A percentile compares a stretch with the other conserved stretches of the same genome.
These are phyloP conservation scores for Saturnia pavonia DNA, from an alignment of 2,888 invertebrate genomes.

Conservation along the genomic window DNA sequence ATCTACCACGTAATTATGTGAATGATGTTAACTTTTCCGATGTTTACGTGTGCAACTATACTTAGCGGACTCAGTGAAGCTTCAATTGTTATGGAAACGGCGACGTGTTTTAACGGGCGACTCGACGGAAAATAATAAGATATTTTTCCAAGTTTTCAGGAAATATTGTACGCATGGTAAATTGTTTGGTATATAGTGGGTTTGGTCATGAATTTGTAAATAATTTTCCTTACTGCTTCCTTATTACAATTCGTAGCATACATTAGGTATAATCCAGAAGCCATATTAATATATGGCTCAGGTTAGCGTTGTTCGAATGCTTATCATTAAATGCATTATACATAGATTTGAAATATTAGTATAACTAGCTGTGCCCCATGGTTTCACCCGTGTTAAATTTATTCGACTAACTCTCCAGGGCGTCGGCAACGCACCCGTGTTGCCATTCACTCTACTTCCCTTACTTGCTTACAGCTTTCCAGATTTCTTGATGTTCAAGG, in stretches of 20 bases:
- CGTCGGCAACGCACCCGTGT: too few species aligned
- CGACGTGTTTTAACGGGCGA: not conserved
- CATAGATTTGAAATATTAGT: too few species aligned
- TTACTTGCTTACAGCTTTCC: too few species aligned
- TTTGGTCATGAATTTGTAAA: not conserved
- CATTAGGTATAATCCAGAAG: not conserved
- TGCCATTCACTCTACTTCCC: too few species aligned
- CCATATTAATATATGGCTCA: not conserved
- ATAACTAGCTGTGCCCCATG: too few species aligned
- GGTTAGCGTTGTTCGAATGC: too few species aligned
- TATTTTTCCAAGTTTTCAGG: slow-evolving; percentile 15
- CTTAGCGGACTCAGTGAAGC: not conserved
- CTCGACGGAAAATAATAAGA: not conserved
- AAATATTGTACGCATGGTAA: not conserved
- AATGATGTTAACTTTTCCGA: slow-evolving; percentile 5
- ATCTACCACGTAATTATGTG: not conserved
- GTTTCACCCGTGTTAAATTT: too few species aligned
- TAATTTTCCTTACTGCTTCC: not conserved
- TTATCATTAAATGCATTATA: too few species aligned
- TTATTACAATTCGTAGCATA: not conserved
- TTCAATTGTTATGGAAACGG: slow-evolving; percentile 5
- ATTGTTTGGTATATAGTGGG: not conserved
- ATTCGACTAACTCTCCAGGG: too few species aligned
- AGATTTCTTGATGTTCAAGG: too few species aligned
- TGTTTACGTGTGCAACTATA: not conserved